Base-by-base conservation (phyloP, 1,140 invertebrate genomes). In the Microplitis demolitor region DNA sequence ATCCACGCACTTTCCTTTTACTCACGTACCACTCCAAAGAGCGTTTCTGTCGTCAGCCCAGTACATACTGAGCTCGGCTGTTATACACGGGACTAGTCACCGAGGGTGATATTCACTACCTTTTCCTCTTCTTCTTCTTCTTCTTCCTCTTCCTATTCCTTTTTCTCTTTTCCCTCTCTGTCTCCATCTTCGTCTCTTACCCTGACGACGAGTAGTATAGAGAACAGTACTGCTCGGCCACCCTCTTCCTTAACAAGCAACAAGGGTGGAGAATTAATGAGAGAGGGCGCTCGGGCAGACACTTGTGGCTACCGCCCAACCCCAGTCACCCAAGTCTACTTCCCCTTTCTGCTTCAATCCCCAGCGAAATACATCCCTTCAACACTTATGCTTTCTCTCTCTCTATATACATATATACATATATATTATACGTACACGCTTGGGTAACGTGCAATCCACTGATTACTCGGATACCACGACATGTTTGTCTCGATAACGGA, bases 231-330 rank as follows among this genome's bases (percentile, higher is more conserved):
- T 14, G 53, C 69, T 54, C 13, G 58, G 51, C 63, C 33, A 50
- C 66, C 54, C 83, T 71, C 82, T 84, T 80, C 81, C 83, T 82
- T 87, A 86, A 85, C 85, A 85, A 86, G 84, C 82, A 85, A 82
- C 85, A 85, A 87, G 85, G 85, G 84, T 85, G 83, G 85, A 87
- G 85, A 87, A 87, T 86, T 86, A 87, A 86, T 87, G 85, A 87
- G 85, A 83, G 82, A 86, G 83, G 84, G 82, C 82, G 84, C 84
- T 80, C 81, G 78, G 81, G 83, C 83, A 84, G 85, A 86, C 85
- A 87, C 85, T 87, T 87, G 85, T 87, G 85, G 85, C 85, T 87
- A 87, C 82, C 84, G 82, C 79, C 83, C 83, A 78, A 82, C 80
- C 79, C 79, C 75, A 72, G 74, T 77, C 82, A 80, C 79, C 77